Percentiles rank a stretch among this genome's conserved stretches.
Evolutionary conservation across 2,113 vertebrate genomes (phyloP).

Genomic region (Pholis gunnellus): DNA sequence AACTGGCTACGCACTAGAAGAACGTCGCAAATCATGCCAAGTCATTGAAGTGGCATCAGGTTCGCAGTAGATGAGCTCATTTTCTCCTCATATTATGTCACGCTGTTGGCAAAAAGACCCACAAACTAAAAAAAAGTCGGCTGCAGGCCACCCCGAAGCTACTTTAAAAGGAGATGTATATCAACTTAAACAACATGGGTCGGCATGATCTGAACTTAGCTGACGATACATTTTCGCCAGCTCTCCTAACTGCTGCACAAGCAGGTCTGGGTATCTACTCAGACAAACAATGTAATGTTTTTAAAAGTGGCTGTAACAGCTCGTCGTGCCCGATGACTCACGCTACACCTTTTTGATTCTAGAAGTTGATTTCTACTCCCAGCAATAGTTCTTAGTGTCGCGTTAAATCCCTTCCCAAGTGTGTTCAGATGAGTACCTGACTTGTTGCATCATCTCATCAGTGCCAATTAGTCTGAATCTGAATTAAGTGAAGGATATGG

Average conservation of each 20-base stretch:
- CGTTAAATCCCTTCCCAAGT: neutral
- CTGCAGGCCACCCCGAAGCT: constrained; percentile 10
- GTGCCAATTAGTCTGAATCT: neutral
- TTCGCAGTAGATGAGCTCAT: neutral
- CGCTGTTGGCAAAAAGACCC: neutral
- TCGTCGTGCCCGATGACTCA: neutral
- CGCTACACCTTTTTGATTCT: neutral
- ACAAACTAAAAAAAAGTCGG: neutral
- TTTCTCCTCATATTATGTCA: neutral
- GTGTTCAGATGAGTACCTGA: neutral
- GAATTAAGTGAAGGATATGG: neutral
- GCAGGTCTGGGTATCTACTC: constrained; percentile 8
- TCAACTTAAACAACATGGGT: neutral
- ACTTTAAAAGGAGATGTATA: neutral
- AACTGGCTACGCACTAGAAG: constrained; percentile 1
- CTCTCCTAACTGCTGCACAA: constrained; percentile 14
- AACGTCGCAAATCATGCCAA: neutral
- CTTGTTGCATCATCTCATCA: neutral
- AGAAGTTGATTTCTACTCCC: neutral
- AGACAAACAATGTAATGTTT: constrained; percentile 19
- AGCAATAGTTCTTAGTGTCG: neutral
- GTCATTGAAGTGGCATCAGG: neutral
- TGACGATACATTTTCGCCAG: neutral
- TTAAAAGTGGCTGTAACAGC: constrained; percentile 16
- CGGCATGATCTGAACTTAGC: neutral